A percentile compares a stretch with the other conserved stretches of the same genome.
These are phyloP conservation scores for Varanus komodoensis DNA, from an alignment of 2,113 vertebrate species.

Conservation along the genomic window DNA sequence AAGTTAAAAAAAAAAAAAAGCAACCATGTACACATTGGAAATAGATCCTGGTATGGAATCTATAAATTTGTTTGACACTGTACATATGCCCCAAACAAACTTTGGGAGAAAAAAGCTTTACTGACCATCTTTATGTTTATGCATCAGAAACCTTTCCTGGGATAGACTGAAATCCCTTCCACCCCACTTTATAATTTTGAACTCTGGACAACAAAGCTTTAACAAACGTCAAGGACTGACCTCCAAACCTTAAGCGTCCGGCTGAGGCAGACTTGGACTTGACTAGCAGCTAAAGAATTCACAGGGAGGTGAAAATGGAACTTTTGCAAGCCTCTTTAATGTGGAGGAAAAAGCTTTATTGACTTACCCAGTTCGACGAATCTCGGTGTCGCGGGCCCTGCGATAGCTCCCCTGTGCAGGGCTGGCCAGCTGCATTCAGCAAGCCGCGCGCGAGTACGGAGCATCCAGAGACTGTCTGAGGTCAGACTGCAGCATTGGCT, in stretches of 20 bases:
- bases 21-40: not conserved
- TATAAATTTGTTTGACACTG: constrained; percentile 11
- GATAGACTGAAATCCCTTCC: not conserved
- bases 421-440: not conserved
- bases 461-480: not conserved
- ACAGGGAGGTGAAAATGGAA: not conserved
- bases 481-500: not conserved
- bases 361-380: not conserved
- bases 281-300: not conserved
- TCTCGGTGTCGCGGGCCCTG: not conserved
- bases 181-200: not conserved
- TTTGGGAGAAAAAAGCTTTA: constrained; percentile 27
- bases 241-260: constrained; percentile 30
- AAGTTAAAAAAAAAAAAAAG: not conserved
- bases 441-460: not conserved
- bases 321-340: not conserved
- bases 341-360: constrained; percentile 18
- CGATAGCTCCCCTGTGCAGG: not conserved
- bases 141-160: not conserved
- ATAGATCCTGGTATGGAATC: not conserved
- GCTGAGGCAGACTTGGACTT: constrained; percentile 11
- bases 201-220: constrained; percentile 37
- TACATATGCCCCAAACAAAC: constrained; percentile 1
- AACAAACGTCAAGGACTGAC: constrained; percentile 11
- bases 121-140: not conserved